These are phyloP conservation scores for Brachymystax lenok DNA, from an alignment of 2,797 vertebrate species.

Conservation along the genomic window DNA sequence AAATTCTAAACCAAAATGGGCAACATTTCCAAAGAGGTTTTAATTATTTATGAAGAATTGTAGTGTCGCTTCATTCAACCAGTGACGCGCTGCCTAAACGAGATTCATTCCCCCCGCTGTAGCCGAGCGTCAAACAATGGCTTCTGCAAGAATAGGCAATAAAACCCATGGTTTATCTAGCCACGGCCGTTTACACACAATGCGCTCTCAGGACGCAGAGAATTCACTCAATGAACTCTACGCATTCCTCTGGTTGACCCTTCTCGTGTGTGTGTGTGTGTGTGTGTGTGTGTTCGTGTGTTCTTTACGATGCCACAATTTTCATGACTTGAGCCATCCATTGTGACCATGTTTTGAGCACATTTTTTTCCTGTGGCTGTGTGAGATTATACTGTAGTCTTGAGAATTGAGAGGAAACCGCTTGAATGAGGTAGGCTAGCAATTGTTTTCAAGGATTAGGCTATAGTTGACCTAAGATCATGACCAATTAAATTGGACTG, in stretches of 20 bases:
- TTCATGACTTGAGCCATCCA: background rate
- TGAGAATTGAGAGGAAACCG: background rate
- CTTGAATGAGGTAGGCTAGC: background rate
- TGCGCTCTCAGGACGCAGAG: constrained; percentile 23
- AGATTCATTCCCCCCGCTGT: background rate
- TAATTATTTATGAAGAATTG: background rate
- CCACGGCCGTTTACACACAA: constrained; percentile 37
- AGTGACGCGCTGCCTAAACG: background rate
- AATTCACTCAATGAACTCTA: constrained; percentile 21
- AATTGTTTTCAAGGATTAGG: background rate
- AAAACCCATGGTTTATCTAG: constrained; percentile 42
- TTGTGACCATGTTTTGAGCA: background rate
- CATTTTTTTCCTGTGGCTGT: background rate
- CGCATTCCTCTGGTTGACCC: constrained; percentile 12
- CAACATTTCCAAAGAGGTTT: background rate
- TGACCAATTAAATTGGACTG: background rate
- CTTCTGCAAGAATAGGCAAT: constrained; percentile 13
- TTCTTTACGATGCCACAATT: background rate
- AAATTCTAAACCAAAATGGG: background rate
- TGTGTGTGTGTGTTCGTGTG: too few relatives aligned
- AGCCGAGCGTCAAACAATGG: constrained; percentile 25
- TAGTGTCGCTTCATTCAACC: background rate
- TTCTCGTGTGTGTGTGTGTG: too few relatives aligned
- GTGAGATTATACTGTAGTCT: background rate
- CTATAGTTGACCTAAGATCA: background rate